Percentiles rank a stretch among this genome's conserved stretches.
phyloP scores from a whole-genome alignment of 2,113 vertebrate genomes.

The Macheiramphus alcinus region DNA sequence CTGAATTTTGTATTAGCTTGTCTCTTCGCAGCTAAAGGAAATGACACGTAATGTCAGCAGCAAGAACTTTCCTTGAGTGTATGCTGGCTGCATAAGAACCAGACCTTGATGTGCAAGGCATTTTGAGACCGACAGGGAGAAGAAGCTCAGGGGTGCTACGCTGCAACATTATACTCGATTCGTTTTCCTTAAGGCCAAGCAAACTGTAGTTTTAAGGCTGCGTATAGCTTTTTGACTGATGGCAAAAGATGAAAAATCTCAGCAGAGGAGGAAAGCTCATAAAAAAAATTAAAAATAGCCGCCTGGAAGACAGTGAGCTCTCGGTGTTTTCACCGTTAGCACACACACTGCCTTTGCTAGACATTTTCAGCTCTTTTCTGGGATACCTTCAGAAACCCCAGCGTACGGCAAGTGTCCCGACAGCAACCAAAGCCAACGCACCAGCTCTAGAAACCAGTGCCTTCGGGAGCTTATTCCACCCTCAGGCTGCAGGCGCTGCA shows the following conservation, averaged over 20 bases:
- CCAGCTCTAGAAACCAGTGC: fast-evolving
- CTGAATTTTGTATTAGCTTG: neutral
- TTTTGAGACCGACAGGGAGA: neutral
- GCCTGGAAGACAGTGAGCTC: neutral
- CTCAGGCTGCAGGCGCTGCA: neutral
- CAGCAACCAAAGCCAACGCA: neutral
- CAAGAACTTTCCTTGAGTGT: neutral
- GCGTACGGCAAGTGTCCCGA: fast-evolving
- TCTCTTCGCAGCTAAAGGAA: neutral
- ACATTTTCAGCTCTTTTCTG: neutral
- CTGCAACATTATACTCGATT: fast-evolving
- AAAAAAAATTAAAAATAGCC: neutral
- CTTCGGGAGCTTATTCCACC: fast-evolving
- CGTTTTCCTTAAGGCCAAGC: neutral
- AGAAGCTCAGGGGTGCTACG: neutral
- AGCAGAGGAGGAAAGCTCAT: neutral
- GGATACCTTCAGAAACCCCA: neutral
- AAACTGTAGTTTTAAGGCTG: neutral
- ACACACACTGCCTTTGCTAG: fast-evolving
- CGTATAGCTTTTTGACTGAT: fast-evolving
- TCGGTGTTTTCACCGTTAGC: fast-evolving
- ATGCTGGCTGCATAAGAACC: neutral
- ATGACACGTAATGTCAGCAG: neutral
- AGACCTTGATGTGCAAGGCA: neutral
- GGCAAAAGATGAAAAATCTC: neutral